These are phyloP conservation scores for Cavia porcellus DNA, from an alignment of 2,113 vertebrate genomes.

Conservation along the genomic window DNA sequence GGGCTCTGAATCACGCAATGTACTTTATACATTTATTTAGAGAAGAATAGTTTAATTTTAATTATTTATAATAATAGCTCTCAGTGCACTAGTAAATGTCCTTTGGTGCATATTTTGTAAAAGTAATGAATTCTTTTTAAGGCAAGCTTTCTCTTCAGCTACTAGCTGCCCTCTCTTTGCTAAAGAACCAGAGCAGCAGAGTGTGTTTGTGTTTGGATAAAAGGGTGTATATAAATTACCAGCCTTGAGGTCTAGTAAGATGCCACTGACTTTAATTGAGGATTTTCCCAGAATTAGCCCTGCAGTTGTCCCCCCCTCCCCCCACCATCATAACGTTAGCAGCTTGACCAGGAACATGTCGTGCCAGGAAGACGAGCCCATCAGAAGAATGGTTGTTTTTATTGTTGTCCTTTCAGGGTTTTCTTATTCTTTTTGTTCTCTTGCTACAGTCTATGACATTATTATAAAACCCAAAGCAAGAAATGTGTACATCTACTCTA, in stretches of 20 bases:
- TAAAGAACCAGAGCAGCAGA: conserved; percentile 20
- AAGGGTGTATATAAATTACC: conserved; percentile 40
- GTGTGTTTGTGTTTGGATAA: conserved; percentile 1
- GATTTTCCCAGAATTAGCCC: conserved; percentile 41
- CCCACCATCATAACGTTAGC: neutral
- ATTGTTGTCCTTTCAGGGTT: neutral
- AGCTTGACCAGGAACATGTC: neutral
- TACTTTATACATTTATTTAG: conserved; percentile 77
- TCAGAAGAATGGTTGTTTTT: neutral
- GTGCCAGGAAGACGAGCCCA: neutral
- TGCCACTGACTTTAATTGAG: neutral
- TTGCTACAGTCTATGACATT: neutral
- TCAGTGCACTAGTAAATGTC: conserved; percentile 80
- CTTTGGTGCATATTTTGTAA: conserved; percentile 83
- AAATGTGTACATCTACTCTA: neutral
- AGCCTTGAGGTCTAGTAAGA: conserved; percentile 43
- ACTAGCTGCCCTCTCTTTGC: conserved; percentile 50
- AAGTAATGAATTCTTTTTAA: conserved; percentile 83
- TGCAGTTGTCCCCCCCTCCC: neutral
- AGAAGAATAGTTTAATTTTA: conserved; percentile 79
- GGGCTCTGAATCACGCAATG: conserved; percentile 62
- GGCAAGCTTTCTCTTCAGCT: conserved; percentile 65
- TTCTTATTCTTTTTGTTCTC: conserved; percentile 16
- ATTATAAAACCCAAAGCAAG: conserved; percentile 14
- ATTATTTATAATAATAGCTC: conserved; percentile 84